These are phyloP conservation scores for Salminus brasiliensis DNA, from an alignment of 2,113 vertebrate genomes.

Conservation along the genomic window DNA sequence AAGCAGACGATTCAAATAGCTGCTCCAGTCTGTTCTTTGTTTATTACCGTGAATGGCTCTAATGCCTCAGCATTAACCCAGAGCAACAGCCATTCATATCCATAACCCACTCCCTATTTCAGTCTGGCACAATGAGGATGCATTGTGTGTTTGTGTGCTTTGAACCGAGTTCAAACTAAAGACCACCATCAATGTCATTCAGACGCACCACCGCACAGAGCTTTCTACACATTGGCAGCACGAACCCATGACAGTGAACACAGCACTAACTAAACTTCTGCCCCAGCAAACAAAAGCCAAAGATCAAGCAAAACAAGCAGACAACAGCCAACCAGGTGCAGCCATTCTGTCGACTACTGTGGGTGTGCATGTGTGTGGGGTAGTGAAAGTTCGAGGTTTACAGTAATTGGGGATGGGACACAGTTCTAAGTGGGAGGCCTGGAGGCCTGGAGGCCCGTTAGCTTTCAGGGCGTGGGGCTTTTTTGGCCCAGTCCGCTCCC, in stretches of 20 bases:
- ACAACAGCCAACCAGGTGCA: conserved; percentile 59
- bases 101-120: conserved; percentile 35
- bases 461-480: conserved; percentile 54
- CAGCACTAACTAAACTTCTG: conserved; percentile 5
- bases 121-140: conserved; percentile 46
- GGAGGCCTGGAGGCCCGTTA: conserved; percentile 52
- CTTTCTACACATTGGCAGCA: conserved; percentile 3
- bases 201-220: not conserved
- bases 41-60: conserved; percentile 66
- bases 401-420: conserved; percentile 70
- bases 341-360: conserved; percentile 55
- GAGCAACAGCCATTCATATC: conserved; percentile 60
- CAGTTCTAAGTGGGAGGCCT: conserved; percentile 56
- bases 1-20: conserved; percentile 69
- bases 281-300: not conserved
- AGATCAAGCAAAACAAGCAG: not conserved
- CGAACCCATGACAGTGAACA: no score
- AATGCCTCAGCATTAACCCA: conserved; percentile 69
- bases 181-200: conserved; percentile 63
- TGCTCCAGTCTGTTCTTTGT: conserved; percentile 62
- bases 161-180: conserved; percentile 44
- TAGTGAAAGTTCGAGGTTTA: conserved; percentile 55
- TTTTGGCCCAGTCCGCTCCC: conserved; percentile 40
- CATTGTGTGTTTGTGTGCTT: conserved; percentile 53
- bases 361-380: conserved; percentile 57